Evolutionary conservation across 2,113 vertebrate species (phyloP).

Genomic region (Excalfactoria chinensis): DNA sequence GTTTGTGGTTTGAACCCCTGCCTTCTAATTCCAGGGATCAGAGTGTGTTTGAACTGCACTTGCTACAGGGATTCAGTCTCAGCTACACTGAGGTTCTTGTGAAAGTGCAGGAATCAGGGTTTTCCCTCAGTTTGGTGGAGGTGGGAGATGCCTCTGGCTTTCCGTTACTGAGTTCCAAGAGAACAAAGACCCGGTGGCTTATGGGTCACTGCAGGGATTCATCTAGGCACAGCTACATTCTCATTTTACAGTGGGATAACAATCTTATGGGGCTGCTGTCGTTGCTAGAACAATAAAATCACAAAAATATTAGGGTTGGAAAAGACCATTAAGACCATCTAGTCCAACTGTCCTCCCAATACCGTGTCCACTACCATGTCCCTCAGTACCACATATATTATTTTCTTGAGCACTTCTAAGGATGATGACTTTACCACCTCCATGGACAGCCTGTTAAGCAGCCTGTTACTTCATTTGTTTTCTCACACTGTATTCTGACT

Average conservation of each 20-base stretch:
- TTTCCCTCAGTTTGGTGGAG: background rate
- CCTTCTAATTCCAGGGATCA: background rate
- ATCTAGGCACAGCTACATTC: background rate
- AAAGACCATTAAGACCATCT: no score
- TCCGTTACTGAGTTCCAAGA: background rate
- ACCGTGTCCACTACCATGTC: no score
- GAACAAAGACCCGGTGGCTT: background rate
- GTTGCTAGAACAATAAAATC: background rate
- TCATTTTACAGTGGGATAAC: background rate
- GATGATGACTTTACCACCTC: no score
- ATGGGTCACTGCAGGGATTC: background rate
- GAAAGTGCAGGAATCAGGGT: background rate
- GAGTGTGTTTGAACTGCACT: background rate
- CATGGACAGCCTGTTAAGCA: no score
- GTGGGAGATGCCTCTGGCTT: background rate
- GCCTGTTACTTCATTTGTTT: background rate
- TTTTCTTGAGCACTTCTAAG: no score
- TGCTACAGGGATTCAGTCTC: fast-evolving
- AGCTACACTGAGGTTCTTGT: background rate
- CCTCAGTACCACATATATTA: no score
- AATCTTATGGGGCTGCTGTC: background rate
- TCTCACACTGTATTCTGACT: background rate
- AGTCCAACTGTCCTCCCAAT: no score
- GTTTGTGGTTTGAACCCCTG: background rate
- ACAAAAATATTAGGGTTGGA: no score